phyloP scores from a whole-genome alignment of 1,140 invertebrate species.

The Alviniconcha marisindica region DNA sequence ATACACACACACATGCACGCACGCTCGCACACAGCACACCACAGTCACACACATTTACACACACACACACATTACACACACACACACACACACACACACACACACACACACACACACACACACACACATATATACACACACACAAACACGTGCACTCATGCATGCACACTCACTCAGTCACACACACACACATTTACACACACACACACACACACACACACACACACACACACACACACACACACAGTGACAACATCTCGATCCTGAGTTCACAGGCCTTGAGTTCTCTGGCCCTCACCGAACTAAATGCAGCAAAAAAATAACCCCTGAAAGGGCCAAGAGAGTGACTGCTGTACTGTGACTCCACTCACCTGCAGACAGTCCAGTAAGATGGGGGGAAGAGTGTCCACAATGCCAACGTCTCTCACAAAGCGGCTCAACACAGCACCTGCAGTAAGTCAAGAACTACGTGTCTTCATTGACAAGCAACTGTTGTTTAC shows the following conservation, averaged over 20 bases:
- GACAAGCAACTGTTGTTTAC: too few relatives aligned
- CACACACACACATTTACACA: too few relatives aligned
- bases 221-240: neutral
- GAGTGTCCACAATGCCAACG: constrained; percentile 51
- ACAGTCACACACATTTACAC: neutral
- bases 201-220: neutral
- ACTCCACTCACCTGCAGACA: constrained; percentile 46
- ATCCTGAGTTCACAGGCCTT: too few relatives aligned
- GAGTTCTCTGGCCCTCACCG: too few relatives aligned
- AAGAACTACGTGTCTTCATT: too few relatives aligned
- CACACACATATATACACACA: neutral
- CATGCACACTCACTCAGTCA: too few relatives aligned
- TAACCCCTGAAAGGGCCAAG: too few relatives aligned
- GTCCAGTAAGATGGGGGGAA: constrained; percentile 52
- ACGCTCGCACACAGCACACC: neutral
- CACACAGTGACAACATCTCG: neutral
- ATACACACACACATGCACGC: neutral
- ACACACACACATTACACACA: neutral
- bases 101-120: neutral
- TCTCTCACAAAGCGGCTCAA: constrained; percentile 49
- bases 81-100: constrained; percentile 5
- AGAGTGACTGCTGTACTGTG: too few relatives aligned
- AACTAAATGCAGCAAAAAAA: too few relatives aligned
- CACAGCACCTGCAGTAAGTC: constrained; percentile 44
- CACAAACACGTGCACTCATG: neutral